Conservation (phyloP, 2,888 invertebrate genomes). For the Scrobipalpa costella region DNA sequence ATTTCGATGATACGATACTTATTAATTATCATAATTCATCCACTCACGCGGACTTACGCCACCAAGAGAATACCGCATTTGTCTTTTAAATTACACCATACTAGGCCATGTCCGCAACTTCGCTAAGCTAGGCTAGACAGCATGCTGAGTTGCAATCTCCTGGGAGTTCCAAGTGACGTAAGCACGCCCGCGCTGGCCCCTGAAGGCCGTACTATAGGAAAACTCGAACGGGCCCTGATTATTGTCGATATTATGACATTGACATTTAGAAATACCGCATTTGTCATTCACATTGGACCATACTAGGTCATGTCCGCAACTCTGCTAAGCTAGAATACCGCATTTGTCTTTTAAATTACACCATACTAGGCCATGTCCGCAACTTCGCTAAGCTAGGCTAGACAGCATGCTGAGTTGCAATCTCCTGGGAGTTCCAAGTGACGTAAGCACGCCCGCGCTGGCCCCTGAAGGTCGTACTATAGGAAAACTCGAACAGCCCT, state of each 20-base stretch:
- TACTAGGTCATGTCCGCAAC: too few species aligned
- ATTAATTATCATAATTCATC: too few species aligned
- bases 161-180: constrained; percentile 51
- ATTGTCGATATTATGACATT: too few species aligned
- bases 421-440: constrained; percentile 53
- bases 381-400: constrained; percentile 4
- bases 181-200: constrained; percentile 28
- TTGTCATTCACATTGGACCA: too few species aligned
- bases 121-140: constrained; percentile 33
- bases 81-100: not conserved
- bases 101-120: not conserved
- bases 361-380: not conserved
- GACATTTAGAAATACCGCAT: too few species aligned
- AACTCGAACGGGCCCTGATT: too few species aligned
- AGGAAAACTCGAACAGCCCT: too few species aligned
- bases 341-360: not conserved
- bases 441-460: constrained; percentile 35
- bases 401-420: constrained; percentile 50
- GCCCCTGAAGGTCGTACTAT: too few species aligned
- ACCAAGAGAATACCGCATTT: not conserved
- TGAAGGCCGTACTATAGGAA: too few species aligned
- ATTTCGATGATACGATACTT: too few species aligned
- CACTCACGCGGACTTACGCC: not conserved
- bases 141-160: constrained; percentile 51
- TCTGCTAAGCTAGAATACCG: too few species aligned